phyloP scores from a whole-genome alignment of 2,797 vertebrate species.

The Champsocephalus gunnari region DNA sequence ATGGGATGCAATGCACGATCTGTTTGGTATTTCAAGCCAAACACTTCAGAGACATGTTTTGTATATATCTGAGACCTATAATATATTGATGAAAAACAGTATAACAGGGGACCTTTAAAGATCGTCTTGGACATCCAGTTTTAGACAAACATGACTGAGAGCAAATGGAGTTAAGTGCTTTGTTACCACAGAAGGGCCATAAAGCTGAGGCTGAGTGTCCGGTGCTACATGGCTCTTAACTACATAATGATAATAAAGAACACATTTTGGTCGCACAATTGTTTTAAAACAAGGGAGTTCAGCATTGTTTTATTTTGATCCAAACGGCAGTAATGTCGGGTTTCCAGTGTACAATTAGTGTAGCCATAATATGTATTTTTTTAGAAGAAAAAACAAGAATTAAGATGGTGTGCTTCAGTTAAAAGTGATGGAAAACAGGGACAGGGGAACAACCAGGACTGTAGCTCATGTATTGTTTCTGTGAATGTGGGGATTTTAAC shows the following conservation, averaged over 20 bases:
- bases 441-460: background rate
- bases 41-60: too few species aligned
- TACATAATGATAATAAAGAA: slow-evolving; percentile 18
- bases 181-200: slow-evolving; percentile 42
- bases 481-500: background rate
- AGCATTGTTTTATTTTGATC: background rate
- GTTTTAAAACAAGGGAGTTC: background rate
- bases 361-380: background rate
- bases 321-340: slow-evolving; percentile 8
- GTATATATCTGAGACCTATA: too few species aligned
- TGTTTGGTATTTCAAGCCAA: too few species aligned
- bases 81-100: too few species aligned
- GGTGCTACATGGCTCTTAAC: slow-evolving; percentile 27
- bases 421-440: background rate
- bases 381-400: background rate
- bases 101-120: slow-evolving; percentile 13
- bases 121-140: slow-evolving; percentile 59
- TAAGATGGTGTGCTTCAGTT: background rate
- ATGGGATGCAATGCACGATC: too few species aligned
- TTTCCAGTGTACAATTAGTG: background rate
- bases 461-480: background rate
- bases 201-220: slow-evolving; percentile 35
- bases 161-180: slow-evolving; percentile 69
- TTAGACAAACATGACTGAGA: slow-evolving; percentile 68
- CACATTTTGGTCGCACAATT: background rate